These are phyloP conservation scores for Semicossyphus pulcher DNA, from an alignment of 2,113 vertebrate species.

Conservation along the genomic window DNA sequence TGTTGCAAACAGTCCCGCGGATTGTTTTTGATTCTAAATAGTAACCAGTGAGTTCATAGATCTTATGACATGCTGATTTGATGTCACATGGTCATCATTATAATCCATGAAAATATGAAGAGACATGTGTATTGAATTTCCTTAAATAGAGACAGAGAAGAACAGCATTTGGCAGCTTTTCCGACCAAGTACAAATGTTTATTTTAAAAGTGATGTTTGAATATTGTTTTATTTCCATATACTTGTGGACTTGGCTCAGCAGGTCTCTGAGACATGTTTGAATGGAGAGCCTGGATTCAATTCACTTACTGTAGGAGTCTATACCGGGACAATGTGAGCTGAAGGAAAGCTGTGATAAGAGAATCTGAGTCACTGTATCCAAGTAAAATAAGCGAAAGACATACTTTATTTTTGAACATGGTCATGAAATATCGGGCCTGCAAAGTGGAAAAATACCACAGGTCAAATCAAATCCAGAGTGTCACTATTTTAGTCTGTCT, in stretches of 20 bases:
- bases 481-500: slow-evolving; percentile 40
- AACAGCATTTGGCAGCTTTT: slow-evolving; percentile 48
- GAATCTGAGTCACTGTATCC: slow-evolving; percentile 67
- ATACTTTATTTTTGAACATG: slow-evolving; percentile 75
- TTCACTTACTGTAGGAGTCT: slow-evolving; percentile 46
- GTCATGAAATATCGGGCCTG: slow-evolving; percentile 56
- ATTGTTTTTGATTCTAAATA: slow-evolving; percentile 48
- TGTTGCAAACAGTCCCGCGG: not conserved
- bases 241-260: slow-evolving; percentile 66
- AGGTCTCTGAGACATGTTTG: slow-evolving; percentile 53
- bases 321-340: slow-evolving; percentile 58
- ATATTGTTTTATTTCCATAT: slow-evolving; percentile 79
- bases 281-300: slow-evolving; percentile 60
- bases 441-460: slow-evolving; percentile 67
- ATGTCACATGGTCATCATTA: slow-evolving; percentile 50
- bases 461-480: slow-evolving; percentile 67
- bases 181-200: slow-evolving; percentile 67
- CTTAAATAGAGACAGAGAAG: slow-evolving; percentile 54
- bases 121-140: slow-evolving; percentile 70
- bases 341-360: slow-evolving; percentile 71
- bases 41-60: slow-evolving; percentile 45
- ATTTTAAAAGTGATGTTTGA: slow-evolving; percentile 76
- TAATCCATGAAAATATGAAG: slow-evolving; percentile 51
- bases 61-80: slow-evolving; percentile 40
- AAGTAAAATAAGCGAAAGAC: slow-evolving; percentile 72